A percentile compares a stretch with the other conserved stretches of the same genome.
Conservation (phyloP, 2,113 vertebrate species). For the Lagopus muta region DNA sequence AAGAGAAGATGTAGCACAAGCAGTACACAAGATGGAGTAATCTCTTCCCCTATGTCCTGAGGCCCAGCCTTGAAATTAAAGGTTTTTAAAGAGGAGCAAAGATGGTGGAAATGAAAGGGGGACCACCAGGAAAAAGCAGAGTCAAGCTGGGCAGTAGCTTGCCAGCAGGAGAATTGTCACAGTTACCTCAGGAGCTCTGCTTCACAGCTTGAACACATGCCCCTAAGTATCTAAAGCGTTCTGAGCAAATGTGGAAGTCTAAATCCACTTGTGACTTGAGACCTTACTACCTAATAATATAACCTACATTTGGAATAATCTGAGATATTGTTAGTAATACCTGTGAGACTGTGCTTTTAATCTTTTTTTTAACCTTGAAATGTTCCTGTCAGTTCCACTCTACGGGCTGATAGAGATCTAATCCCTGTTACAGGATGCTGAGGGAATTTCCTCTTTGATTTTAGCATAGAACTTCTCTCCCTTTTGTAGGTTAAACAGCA, state of each 20-base stretch:
- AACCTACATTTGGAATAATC: not conserved
- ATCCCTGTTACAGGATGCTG: not conserved
- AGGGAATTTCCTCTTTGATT: not conserved
- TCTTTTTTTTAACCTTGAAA: slow-evolving; percentile 12
- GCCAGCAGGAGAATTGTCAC: not conserved
- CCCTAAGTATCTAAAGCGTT: not conserved
- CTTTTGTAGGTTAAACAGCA: not conserved
- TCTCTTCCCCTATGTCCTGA: not conserved
- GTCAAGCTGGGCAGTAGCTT: not conserved
- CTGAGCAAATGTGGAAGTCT: not conserved
- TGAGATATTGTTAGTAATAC: not conserved
- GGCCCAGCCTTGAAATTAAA: not conserved
- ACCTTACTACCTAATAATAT: slow-evolving; percentile 3
- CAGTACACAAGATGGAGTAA: not conserved
- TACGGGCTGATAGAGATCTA: not conserved
- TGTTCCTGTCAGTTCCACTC: slow-evolving; percentile 22
- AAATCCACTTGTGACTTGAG: not conserved
- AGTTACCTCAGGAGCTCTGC: not conserved
- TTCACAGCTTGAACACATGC: not conserved
- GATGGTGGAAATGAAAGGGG: not conserved
- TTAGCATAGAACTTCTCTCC: not conserved
- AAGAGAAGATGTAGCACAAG: not conserved
- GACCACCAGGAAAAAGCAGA: not conserved
- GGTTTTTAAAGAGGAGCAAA: not conserved
- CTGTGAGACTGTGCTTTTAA: slow-evolving; percentile 5